Evolutionary conservation across 2,113 vertebrate species (phyloP).

Genomic region (Galeopterus variegatus): DNA sequence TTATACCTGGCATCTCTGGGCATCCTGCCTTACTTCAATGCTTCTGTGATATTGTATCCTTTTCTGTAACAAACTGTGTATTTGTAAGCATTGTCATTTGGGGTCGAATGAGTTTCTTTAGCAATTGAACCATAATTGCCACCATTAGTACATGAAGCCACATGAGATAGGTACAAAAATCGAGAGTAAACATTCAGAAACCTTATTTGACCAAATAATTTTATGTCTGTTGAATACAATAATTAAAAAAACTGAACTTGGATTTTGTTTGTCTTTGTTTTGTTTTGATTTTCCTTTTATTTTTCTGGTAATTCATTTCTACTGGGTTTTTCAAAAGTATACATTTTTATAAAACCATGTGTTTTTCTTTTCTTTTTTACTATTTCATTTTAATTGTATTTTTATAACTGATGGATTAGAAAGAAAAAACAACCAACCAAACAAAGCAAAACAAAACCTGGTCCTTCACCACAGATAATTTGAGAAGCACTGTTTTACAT

Average conservation of each 20-base stretch:
- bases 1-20: background rate
- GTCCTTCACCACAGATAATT: background rate
- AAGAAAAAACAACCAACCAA: background rate
- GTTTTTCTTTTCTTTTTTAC: background rate
- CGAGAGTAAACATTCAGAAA: background rate
- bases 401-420: conserved; percentile 1
- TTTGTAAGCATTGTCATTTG: background rate
- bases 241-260: background rate
- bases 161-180: background rate
- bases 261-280: background rate
- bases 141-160: background rate
- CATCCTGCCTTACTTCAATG: background rate
- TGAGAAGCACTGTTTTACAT: background rate
- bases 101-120: background rate
- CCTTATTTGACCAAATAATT: background rate
- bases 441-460: background rate
- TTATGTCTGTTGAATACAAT: background rate
- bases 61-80: background rate
- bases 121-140: background rate
- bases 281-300: background rate
- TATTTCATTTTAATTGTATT: conserved; percentile 26
- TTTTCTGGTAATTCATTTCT: conserved; percentile 34
- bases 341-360: background rate
- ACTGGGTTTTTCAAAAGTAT: background rate
- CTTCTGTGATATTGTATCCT: background rate